Evolutionary conservation across 2,797 vertebrate genomes (phyloP).

Genomic region (Hephaestus fuliginosus): DNA sequence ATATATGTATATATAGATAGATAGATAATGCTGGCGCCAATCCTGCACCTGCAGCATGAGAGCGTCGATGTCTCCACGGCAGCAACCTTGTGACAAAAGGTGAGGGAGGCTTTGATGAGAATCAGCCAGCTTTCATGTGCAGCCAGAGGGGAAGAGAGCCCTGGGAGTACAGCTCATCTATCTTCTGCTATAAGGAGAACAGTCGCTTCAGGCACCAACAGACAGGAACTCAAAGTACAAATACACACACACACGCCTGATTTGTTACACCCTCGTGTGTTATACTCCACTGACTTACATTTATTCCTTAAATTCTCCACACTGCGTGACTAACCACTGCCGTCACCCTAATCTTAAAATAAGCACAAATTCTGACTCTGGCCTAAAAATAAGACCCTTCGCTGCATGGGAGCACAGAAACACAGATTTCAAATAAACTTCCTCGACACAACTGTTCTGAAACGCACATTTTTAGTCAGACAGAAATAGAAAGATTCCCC

Average conservation of each 20-base stretch:
- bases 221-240: constrained; percentile 47
- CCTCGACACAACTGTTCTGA: constrained; percentile 24
- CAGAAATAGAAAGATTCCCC: constrained; percentile 39
- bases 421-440: constrained; percentile 25
- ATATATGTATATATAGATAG: no score
- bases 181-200: constrained; percentile 62
- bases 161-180: constrained; percentile 69
- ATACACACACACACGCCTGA: constrained; percentile 27
- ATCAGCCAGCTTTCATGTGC: constrained; percentile 73
- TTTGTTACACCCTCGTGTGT: constrained; percentile 36
- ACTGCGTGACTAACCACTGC: constrained; percentile 45
- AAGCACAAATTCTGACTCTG: constrained; percentile 27
- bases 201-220: constrained; percentile 51
- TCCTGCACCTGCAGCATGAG: constrained; percentile 51
- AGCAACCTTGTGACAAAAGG: constrained; percentile 55
- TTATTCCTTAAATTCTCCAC: constrained; percentile 49
- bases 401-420: constrained; percentile 1
- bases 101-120: constrained; percentile 73
- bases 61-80: constrained; percentile 31
- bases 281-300: constrained; percentile 56
- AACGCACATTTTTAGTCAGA: constrained; percentile 36
- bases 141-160: constrained; percentile 70
- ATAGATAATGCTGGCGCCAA: constrained; percentile 19
- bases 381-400: constrained; percentile 33
- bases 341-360: constrained; percentile 56